Base-by-base conservation (phyloP, 2,797 vertebrate genomes). In the Coregonus sp. region DNA sequence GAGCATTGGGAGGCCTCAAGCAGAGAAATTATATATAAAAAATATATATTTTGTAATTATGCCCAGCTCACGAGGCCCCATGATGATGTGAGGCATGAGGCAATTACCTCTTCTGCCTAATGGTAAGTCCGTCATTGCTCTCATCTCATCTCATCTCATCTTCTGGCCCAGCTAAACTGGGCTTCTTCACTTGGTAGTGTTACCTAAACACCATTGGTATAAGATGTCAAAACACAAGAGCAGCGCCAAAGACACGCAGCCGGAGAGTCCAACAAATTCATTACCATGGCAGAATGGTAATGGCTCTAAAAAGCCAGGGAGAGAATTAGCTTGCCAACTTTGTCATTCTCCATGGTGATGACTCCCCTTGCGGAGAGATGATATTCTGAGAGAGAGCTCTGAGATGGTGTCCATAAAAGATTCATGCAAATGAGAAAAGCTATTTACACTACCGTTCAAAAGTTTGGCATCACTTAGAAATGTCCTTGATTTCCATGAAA, bases 161-260 rank as follows among this genome's bases (percentile, higher is more conserved):
- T 6, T 25, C 31, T 73, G 51, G 71, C 31, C 71, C 51, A 35
- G 31, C 52, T 73, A 16, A 73, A 59, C 51, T 16, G 16, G 31
- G 29, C 2, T 14, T 12, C 18, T 6, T 50, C 1, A 9, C 51
- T 33, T 11, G 31, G 16, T 73, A 63, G 71, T 73, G 54, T 37
- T 56, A 33, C 16, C 31, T 16, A n/a, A 73, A 73, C 16, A 16
- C 29, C 56, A 31, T 59, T 59, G 71, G 16, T 73, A 18, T 73
- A 73, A n/a, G 15, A 40, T 51, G 69, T 67, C 29, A 72, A 72
- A 54, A 72, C 51, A 56, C 15, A 59, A 33, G 29, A 56, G 66
- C 66, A 67, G 66, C 31, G 31, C 9, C 66, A 67, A 67, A 67
- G 29, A 67, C 29, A 16, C 29, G 12, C 5, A 56, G 51, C 29